A percentile compares a stretch with the other conserved stretches of the same genome.
phyloP scores from a whole-genome alignment of 2,888 invertebrate genomes.

The Strigamia maritima region DNA sequence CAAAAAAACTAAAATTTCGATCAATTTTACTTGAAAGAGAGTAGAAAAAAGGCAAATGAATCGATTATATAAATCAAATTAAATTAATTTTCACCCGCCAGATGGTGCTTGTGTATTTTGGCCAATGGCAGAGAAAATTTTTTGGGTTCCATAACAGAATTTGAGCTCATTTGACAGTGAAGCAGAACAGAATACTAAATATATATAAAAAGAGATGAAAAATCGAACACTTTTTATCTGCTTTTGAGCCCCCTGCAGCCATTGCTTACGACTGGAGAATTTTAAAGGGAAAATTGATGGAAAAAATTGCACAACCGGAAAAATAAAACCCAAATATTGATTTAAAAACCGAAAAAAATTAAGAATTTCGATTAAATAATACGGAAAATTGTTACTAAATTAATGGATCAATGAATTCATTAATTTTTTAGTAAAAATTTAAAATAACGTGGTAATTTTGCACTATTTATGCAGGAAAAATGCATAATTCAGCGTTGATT shows the following conservation, averaged over 20 bases:
- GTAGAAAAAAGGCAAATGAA: neutral
- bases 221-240: neutral
- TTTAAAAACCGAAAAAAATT: too few species aligned
- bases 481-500: too few species aligned
- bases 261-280: neutral
- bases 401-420: too few species aligned
- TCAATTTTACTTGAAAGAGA: neutral
- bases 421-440: too few species aligned
- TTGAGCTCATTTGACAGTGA: neutral
- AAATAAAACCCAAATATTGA: neutral
- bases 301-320: too few species aligned
- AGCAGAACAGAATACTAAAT: neutral
- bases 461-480: too few species aligned
- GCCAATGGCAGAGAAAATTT: neutral
- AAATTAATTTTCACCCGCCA: neutral
- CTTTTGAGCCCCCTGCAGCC: neutral
- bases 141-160: neutral
- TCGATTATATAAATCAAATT: neutral
- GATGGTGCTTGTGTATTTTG: neutral
- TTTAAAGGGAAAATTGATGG: neutral
- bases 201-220: slow-evolving; percentile 4
- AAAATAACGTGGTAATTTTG: too few species aligned
- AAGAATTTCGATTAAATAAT: too few species aligned
- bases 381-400: too few species aligned
- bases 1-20: too few species aligned